Percentiles rank a stretch among this genome's conserved stretches.
Conservation (phyloP, 2,113 vertebrate genomes). For the Acanthochromis polyacanthus region DNA sequence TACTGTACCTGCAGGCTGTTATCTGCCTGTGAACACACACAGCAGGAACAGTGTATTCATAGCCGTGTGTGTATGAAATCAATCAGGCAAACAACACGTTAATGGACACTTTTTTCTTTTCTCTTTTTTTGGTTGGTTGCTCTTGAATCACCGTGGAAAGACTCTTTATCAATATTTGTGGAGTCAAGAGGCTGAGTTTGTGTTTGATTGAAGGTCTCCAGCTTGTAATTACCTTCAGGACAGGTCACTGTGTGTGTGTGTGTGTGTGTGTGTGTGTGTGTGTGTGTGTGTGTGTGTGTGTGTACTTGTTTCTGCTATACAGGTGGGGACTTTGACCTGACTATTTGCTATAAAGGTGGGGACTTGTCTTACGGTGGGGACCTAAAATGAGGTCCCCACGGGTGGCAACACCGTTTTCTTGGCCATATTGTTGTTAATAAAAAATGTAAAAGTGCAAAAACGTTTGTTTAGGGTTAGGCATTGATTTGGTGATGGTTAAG, state of each 20-base stretch:
- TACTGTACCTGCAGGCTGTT: slow-evolving; percentile 14
- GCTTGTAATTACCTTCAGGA: slow-evolving; percentile 70
- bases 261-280: slow-evolving; percentile 28
- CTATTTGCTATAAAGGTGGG: too few relatives aligned
- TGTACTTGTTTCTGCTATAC: too few relatives aligned
- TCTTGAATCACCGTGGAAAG: slow-evolving; percentile 48
- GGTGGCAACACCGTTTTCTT: too few relatives aligned
- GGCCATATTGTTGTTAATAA: too few relatives aligned
- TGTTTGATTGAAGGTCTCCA: slow-evolving; percentile 74
- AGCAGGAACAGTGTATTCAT: background rate
- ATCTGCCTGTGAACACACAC: slow-evolving; percentile 24
- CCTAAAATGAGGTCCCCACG: too few relatives aligned
- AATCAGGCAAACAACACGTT: slow-evolving; percentile 35
- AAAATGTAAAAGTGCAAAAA: too few relatives aligned
- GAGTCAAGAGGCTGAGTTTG: slow-evolving; percentile 68
- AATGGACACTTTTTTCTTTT: slow-evolving; percentile 37
- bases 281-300: slow-evolving; percentile 20
- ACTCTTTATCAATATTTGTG: slow-evolving; percentile 78
- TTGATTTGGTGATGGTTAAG: too few relatives aligned
- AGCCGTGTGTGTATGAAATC: slow-evolving; percentile 29
- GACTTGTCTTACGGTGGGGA: too few relatives aligned
- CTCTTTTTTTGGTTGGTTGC: slow-evolving; percentile 49
- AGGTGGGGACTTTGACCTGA: too few relatives aligned
- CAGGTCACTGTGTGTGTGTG: slow-evolving; percentile 45
- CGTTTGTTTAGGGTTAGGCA: too few relatives aligned